A percentile compares a stretch with the other conserved stretches of the same genome.
These are phyloP conservation scores for Sesia apiformis DNA, from an alignment of 2,888 invertebrate species.

Conservation along the genomic window DNA sequence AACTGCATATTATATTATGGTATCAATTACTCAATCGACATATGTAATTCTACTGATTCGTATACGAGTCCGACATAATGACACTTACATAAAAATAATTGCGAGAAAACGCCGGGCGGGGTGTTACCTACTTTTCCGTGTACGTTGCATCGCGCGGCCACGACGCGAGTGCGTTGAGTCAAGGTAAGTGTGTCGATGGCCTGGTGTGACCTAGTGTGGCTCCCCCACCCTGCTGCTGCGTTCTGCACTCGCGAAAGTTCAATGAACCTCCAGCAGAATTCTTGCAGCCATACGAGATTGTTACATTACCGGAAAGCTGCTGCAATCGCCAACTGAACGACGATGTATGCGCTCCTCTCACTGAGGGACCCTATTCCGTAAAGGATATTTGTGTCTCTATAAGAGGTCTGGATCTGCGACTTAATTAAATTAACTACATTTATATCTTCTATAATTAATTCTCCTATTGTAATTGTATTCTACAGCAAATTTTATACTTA, in stretches of 20 bases:
- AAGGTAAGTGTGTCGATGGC: constrained; percentile 74
- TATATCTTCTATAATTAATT: too few species aligned
- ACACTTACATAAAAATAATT: constrained; percentile 29
- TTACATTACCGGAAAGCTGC: constrained; percentile 72
- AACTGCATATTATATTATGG: neutral
- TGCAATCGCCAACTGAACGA: constrained; percentile 36
- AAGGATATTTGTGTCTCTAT: too few species aligned
- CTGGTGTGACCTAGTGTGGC: constrained; percentile 68
- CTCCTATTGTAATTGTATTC: too few species aligned
- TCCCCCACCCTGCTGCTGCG: constrained; percentile 58
- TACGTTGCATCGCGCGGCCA: constrained; percentile 31
- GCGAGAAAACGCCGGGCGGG: constrained; percentile 32
- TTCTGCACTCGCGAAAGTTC: constrained; percentile 72
- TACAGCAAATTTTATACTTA: too few species aligned
- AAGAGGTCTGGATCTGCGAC: too few species aligned
- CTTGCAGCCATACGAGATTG: constrained; percentile 66
- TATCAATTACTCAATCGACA: neutral
- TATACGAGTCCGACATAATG: constrained; percentile 7
- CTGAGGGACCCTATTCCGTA: neutral
- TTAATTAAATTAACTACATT: too few species aligned
- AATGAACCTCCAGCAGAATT: constrained; percentile 67
- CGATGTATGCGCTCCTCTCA: constrained; percentile 1
- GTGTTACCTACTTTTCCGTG: constrained; percentile 57
- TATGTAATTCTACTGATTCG: neutral
- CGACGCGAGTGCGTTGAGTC: constrained; percentile 51